phyloP scores from a whole-genome alignment of 23 tunicate species.

The Ascidia mentula region DNA sequence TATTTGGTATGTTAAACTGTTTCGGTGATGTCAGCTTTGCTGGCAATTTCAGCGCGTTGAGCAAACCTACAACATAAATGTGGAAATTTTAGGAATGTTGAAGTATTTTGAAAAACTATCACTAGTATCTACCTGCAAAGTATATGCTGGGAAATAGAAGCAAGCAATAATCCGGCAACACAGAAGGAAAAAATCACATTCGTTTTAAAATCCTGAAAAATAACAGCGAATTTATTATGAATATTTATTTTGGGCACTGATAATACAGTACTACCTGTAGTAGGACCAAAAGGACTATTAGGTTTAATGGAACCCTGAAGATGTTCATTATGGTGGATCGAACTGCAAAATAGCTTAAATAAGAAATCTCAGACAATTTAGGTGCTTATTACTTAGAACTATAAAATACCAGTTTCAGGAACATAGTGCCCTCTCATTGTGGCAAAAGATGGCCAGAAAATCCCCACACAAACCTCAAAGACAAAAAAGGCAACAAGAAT shows the following conservation, averaged over 20 bases:
- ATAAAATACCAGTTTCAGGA: conserved; percentile 44
- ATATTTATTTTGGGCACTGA: not conserved
- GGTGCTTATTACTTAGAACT: not conserved
- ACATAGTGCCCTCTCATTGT: conserved; percentile 56
- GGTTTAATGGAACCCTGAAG: conserved; percentile 52
- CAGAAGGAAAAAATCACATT: conserved; percentile 28
- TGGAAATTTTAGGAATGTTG: too few species aligned
- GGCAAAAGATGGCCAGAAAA: conserved; percentile 76
- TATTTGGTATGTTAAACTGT: too few species aligned
- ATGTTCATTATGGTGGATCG: conserved; percentile 59
- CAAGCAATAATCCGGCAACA: conserved; percentile 9
- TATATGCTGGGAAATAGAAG: conserved; percentile 28
- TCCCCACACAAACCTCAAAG: conserved; percentile 78
- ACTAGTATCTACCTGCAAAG: conserved; percentile 33
- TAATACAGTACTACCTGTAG: conserved; percentile 18
- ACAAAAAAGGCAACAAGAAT: conserved; percentile 39
- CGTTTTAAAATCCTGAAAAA: conserved; percentile 22
- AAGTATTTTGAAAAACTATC: too few species aligned
- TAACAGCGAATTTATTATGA: not conserved
- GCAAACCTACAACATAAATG: too few species aligned
- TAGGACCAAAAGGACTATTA: conserved; percentile 41
- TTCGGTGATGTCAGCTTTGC: too few species aligned
- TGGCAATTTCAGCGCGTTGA: too few species aligned
- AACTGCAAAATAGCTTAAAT: conserved; percentile 17
- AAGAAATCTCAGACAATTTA: not conserved